phyloP scores from a whole-genome alignment of 2,888 invertebrate genomes.

The Leptura quadrifasciata region DNA sequence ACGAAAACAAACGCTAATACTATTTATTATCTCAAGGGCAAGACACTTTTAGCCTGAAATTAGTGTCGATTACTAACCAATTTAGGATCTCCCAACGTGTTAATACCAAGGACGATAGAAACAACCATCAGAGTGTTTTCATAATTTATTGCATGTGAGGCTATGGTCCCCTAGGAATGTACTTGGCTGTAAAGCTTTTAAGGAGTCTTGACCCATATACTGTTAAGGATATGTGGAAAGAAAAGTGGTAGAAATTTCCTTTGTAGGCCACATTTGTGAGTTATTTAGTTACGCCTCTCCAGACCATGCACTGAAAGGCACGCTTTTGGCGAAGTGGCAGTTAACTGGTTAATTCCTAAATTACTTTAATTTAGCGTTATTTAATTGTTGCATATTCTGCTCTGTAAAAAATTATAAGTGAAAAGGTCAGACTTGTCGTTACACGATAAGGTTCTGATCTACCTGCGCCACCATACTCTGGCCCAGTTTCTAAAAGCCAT shows the following conservation, averaged over 20 bases:
- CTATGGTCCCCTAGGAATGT: neutral
- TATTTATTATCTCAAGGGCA: neutral
- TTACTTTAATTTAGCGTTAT: neutral
- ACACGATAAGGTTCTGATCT: too few species aligned
- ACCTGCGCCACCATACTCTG: too few species aligned
- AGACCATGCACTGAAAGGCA: neutral
- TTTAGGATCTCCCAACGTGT: neutral
- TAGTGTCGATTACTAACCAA: neutral
- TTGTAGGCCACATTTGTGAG: neutral
- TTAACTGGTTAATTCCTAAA: neutral
- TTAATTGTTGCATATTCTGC: neutral
- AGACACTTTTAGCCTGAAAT: neutral
- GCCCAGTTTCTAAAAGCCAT: too few species aligned
- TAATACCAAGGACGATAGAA: neutral
- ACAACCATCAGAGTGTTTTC: neutral
- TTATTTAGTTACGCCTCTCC: neutral
- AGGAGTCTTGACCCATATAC: constrained; percentile 13
- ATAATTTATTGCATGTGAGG: constrained; percentile 12
- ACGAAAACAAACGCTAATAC: too few species aligned
- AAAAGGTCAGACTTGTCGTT: too few species aligned
- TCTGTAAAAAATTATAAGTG: too few species aligned
- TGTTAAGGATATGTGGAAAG: constrained; percentile 13
- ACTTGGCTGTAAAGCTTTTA: neutral
- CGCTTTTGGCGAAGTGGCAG: neutral
- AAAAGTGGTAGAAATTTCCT: constrained; percentile 1